Evolutionary conservation across 2,888 invertebrate genomes (phyloP), one percentile per base, ranked within the genome.

Genomic region (Matsumyia berberina): DNA sequence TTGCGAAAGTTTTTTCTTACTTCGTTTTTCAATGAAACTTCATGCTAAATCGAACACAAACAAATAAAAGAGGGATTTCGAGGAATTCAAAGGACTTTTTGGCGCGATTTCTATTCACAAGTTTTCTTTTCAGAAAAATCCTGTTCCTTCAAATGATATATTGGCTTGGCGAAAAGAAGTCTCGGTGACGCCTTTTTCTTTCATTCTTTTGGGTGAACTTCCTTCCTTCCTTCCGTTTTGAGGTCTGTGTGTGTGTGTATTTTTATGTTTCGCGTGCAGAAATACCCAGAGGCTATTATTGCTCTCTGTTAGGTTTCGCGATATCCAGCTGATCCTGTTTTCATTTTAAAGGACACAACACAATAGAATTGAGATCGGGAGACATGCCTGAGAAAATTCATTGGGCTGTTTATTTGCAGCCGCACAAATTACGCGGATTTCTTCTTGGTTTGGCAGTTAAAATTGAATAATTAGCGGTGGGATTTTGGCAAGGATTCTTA

Each of bases 341-440:
- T 46, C 4, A 3, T 24, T 24, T 24, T 24, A 35, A 39, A 46
- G 51, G 69, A 80, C 79, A n/a, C n/a, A n/a, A n/a, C n/a, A n/a
- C n/a, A 79, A 74, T 64, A n/a, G 62, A 44, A 57, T 53, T 24
- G 7, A 83, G 60, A 49, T 73, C 49, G 5, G 64, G 19, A 73
- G 72, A 67, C 60, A 66, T 31, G 17, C 67, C 51, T 73, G 39
- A 74, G 66, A 76, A 82, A 85, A 85, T 17, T 35, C 39, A 69
- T 66, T 85, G 85, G 85, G 85, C 66, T 85, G 85, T 85, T 80
- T 85, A 76, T 80, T 85, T 80, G 85, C 85, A 80, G 85, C 85
- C 85, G 85, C 85, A 85, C 80, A 85, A 85, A 85, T 85, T 85
- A 85, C 80, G 85, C 85, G 80, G 85, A 85, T 85, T 85, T 60